Conservation (phyloP, 2,797 vertebrate species). For the Gallinago stenura region DNA sequence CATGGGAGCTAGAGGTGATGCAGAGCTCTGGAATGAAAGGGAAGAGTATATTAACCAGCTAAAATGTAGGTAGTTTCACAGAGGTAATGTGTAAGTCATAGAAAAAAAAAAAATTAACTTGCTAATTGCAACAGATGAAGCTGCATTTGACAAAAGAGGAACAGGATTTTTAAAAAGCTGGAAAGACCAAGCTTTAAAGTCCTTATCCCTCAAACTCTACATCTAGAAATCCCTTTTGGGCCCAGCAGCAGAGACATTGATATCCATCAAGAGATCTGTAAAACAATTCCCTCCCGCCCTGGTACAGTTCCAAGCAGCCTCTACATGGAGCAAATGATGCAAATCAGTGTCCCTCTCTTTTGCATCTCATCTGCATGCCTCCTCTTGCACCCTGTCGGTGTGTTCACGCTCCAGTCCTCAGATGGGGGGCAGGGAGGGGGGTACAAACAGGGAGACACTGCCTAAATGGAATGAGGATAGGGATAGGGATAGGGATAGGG, state of each 20-base stretch:
- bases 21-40: neutral
- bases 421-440: accelerated
- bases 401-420: neutral
- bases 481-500: too few relatives aligned
- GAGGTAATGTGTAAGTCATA: neutral
- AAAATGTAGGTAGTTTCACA: neutral
- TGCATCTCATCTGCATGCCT: neutral
- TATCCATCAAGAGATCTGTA: neutral
- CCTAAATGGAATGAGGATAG: accelerated
- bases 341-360: neutral
- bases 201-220: neutral
- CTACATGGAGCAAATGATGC: neutral
- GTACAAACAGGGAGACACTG: accelerated
- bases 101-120: neutral
- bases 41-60: neutral
- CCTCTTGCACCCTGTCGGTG: accelerated
- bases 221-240: neutral
- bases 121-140: neutral
- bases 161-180: neutral
- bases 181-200: neutral
- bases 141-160: neutral
- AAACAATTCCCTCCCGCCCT: neutral
- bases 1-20: neutral
- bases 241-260: neutral
- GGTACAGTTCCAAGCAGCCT: neutral